A percentile compares a stretch with the other conserved stretches of the same genome.
Evolutionary conservation across 2,113 vertebrate species (phyloP).

Genomic region (Isichthys henryi): DNA sequence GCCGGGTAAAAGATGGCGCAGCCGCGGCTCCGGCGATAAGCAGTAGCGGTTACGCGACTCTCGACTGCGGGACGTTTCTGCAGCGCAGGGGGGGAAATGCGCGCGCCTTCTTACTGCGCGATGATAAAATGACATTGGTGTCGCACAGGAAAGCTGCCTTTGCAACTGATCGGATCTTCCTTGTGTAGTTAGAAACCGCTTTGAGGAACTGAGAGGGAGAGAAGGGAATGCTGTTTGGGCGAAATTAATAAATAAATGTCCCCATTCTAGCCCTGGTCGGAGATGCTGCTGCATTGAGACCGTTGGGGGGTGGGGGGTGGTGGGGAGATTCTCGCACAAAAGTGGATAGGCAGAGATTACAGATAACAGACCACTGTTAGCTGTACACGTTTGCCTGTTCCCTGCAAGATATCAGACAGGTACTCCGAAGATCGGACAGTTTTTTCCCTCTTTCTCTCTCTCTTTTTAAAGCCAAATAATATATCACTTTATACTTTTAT

Average conservation of each 20-base stretch:
- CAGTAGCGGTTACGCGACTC: slow-evolving; percentile 15
- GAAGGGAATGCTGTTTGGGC: neutral
- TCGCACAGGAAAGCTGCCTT: neutral
- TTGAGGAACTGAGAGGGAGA: neutral
- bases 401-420: neutral
- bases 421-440: neutral
- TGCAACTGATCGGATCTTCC: neutral
- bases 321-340: slow-evolving; percentile 13
- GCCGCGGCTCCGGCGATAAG: slow-evolving; percentile 24
- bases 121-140: neutral
- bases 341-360: slow-evolving; percentile 20
- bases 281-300: slow-evolving; percentile 23
- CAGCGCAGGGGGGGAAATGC: neutral
- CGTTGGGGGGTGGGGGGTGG: neutral
- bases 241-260: slow-evolving; percentile 22
- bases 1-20: slow-evolving; percentile 36
- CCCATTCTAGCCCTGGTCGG: slow-evolving; percentile 10
- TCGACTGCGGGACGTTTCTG: slow-evolving; percentile 21
- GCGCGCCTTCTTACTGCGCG: neutral
- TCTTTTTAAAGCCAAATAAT: neutral
- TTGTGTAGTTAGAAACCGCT: neutral
- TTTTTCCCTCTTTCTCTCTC: neutral
- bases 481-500: neutral
- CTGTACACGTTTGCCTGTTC: neutral
- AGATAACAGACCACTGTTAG: slow-evolving; percentile 9